These are phyloP conservation scores for Prionace glauca DNA, from an alignment of 2,797 vertebrate genomes.

Conservation along the genomic window DNA sequence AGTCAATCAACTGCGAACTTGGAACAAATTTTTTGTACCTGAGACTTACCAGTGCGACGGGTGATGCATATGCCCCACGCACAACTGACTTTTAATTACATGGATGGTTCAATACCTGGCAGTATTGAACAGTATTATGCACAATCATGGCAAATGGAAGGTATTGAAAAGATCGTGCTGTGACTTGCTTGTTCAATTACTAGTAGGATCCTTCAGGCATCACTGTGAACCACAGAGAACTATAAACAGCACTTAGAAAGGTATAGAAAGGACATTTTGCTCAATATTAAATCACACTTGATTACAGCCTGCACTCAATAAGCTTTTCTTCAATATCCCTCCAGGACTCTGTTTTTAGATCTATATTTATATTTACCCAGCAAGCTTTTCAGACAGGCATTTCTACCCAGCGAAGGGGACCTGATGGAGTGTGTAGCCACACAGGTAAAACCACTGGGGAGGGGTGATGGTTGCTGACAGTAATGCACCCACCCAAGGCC, in stretches of 20 bases:
- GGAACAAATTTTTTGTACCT: neutral
- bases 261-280: neutral
- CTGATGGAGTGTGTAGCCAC: too few relatives aligned
- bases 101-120: neutral
- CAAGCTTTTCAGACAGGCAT: neutral
- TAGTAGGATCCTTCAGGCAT: neutral
- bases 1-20: neutral
- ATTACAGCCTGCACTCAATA: conserved; percentile 12
- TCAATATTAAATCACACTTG: conserved; percentile 16
- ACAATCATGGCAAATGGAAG: neutral
- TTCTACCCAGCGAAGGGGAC: neutral
- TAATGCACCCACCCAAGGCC: neutral
- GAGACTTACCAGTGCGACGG: neutral
- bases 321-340: neutral
- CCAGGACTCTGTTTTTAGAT: neutral
- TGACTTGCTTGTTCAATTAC: neutral
- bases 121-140: too few relatives aligned
- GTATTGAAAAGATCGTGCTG: neutral
- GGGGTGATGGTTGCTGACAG: neutral
- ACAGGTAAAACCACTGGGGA: neutral
- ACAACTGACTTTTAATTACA: neutral
- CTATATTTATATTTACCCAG: neutral
- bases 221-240: neutral
- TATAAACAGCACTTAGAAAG: conserved; percentile 7
- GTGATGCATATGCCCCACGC: neutral